These are phyloP conservation scores for Drosophila stalkeri DNA, from an alignment of 2,888 invertebrate genomes.

Conservation along the genomic window DNA sequence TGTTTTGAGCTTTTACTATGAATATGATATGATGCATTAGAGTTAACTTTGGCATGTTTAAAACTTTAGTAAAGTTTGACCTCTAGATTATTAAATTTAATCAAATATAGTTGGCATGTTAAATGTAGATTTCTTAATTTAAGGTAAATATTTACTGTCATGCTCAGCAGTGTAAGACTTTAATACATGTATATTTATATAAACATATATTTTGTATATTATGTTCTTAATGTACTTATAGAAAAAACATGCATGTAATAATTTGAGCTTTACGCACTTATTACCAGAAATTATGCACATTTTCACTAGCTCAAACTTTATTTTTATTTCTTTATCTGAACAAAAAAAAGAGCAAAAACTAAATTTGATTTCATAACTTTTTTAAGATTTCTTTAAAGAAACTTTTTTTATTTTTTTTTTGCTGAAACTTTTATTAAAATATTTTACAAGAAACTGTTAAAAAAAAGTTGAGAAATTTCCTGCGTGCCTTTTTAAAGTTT, in stretches of 20 bases:
- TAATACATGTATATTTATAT: too few relatives aligned
- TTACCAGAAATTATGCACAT: slow-evolving; percentile 15
- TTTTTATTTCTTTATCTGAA: slow-evolving; percentile 22
- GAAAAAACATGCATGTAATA: background rate
- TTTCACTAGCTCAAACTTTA: slow-evolving; percentile 41
- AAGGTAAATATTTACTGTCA: background rate
- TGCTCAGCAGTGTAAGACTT: background rate
- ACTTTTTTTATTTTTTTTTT: slow-evolving; percentile 24
- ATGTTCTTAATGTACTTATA: too few relatives aligned
- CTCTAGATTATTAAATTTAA: background rate
- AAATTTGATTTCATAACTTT: slow-evolving; percentile 60
- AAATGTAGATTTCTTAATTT: background rate
- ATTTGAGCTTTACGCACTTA: slow-evolving; percentile 7
- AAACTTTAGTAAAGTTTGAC: background rate
- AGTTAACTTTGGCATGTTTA: too few relatives aligned
- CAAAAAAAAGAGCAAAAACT: slow-evolving; percentile 32
- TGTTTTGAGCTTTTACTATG: too few relatives aligned
- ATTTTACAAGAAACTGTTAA: slow-evolving; percentile 23
- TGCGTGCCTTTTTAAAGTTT: slow-evolving; percentile 61
- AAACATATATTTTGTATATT: too few relatives aligned
- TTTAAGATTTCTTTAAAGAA: slow-evolving; percentile 1
- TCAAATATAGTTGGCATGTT: background rate
- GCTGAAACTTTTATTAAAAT: slow-evolving; percentile 53
- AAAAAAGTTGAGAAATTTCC: slow-evolving; percentile 27
- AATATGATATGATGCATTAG: too few relatives aligned